Percentiles rank a stretch among this genome's conserved stretches.
Conservation (phyloP, 2,888 invertebrate genomes). For the Spodoptera picta region DNA sequence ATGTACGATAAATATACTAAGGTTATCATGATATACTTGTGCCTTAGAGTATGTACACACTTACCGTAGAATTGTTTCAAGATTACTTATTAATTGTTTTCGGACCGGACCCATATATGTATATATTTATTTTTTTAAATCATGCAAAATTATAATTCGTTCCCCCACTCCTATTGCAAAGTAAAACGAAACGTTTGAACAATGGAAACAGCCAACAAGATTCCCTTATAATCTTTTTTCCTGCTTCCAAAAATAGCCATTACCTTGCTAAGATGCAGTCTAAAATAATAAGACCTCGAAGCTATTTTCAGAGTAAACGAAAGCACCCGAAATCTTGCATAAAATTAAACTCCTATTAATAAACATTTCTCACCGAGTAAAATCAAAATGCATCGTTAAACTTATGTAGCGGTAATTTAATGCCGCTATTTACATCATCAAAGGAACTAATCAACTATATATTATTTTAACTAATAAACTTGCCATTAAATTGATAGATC, state of each 20-base stretch:
- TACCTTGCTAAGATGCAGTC: neutral
- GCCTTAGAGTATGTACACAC: too few species aligned
- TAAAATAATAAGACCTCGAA: slow-evolving; percentile 1
- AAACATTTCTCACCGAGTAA: neutral
- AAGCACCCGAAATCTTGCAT: neutral
- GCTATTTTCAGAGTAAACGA: neutral
- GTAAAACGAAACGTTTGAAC: too few species aligned
- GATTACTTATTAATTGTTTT: too few species aligned
- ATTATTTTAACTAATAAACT: slow-evolving; percentile 23
- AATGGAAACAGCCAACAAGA: too few species aligned
- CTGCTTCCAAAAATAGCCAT: neutral
- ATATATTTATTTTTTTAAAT: too few species aligned
- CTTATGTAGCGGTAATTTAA: slow-evolving; percentile 33
- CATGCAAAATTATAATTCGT: too few species aligned
- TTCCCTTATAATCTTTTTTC: too few species aligned
- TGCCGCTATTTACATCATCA: slow-evolving; percentile 19
- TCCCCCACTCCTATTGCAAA: too few species aligned
- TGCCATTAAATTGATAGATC: slow-evolving; percentile 13
- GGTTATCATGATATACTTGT: too few species aligned
- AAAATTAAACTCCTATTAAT: neutral
- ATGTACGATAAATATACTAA: too few species aligned
- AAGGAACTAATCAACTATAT: slow-evolving; percentile 24
- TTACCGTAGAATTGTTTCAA: too few species aligned
- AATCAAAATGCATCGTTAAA: neutral
- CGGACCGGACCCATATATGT: too few species aligned